Conservation (phyloP, 2,888 invertebrate species). For the Diarsia brunnea region DNA sequence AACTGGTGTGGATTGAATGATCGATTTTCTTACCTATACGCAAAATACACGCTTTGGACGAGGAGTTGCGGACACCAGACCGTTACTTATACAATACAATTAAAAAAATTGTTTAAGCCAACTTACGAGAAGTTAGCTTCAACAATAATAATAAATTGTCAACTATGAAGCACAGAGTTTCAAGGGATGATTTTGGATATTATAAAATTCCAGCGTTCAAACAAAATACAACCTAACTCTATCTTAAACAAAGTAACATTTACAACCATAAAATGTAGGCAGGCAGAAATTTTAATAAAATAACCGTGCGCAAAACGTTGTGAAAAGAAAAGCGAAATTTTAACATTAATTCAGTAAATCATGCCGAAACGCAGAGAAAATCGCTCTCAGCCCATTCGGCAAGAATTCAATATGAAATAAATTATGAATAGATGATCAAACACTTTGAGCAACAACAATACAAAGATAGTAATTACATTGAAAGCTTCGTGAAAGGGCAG, state of each 20-base stretch:
- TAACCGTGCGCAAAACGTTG: slow-evolving; percentile 7
- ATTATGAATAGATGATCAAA: slow-evolving; percentile 40
- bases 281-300: slow-evolving; percentile 21
- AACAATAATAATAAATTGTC: not conserved
- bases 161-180: not conserved
- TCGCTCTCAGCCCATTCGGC: not conserved
- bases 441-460: slow-evolving; percentile 32
- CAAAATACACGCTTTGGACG: no score
- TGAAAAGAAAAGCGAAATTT: slow-evolving; percentile 11
- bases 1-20: no score
- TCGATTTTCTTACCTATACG: no score
- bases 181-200: not conserved
- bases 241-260: not conserved
- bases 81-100: not conserved
- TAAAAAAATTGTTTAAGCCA: no score
- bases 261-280: not conserved
- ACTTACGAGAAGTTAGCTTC: not conserved
- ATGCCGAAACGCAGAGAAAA: not conserved
- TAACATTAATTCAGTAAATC: slow-evolving; percentile 19
- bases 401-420: slow-evolving; percentile 41
- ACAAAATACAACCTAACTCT: not conserved
- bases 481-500: slow-evolving; percentile 46
- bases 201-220: not conserved
- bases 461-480: slow-evolving; percentile 45
- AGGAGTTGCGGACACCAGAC: no score